A percentile compares a stretch with the other conserved stretches of the same genome.
Evolutionary conservation across 2,888 invertebrate species (phyloP).

Genomic region (Erebia aethiops): DNA sequence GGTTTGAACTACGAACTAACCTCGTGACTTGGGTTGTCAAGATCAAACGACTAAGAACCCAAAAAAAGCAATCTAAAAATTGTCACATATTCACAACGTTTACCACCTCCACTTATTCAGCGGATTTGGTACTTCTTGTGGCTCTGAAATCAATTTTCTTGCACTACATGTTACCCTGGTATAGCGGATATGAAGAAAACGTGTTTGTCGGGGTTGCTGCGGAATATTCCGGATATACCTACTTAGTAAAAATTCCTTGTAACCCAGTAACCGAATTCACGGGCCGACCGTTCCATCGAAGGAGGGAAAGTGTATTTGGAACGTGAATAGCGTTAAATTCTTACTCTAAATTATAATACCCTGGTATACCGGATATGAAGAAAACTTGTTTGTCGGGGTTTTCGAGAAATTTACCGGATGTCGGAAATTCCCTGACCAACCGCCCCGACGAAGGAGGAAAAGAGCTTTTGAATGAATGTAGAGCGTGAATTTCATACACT

Average conservation of each 20-base stretch:
- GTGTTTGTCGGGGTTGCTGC: constrained; percentile 56
- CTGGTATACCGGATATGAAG: constrained; percentile 64
- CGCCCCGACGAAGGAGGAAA: not conserved
- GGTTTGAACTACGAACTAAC: no score
- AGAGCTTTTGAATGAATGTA: not conserved
- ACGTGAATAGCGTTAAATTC: constrained; percentile 8
- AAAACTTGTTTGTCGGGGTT: constrained; percentile 61
- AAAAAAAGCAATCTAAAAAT: no score
- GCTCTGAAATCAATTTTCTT: constrained; percentile 36
- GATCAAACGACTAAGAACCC: no score
- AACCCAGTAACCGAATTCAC: no score
- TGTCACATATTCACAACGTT: not conserved
- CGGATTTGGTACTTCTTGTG: constrained; percentile 28
- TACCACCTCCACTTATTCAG: constrained; percentile 21
- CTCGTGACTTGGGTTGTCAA: no score
- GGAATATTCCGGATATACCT: constrained; percentile 45
- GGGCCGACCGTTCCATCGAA: not conserved
- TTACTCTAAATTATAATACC: constrained; percentile 40
- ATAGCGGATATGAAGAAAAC: constrained; percentile 64
- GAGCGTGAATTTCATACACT: no score
- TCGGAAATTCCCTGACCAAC: constrained; percentile 4
- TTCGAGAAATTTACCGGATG: constrained; percentile 48
- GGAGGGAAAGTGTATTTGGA: not conserved
- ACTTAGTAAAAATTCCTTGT: constrained; percentile 14
- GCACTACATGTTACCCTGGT: constrained; percentile 51